Base-by-base conservation (phyloP, 2,113 vertebrate species). In the Nothocercus julius region DNA sequence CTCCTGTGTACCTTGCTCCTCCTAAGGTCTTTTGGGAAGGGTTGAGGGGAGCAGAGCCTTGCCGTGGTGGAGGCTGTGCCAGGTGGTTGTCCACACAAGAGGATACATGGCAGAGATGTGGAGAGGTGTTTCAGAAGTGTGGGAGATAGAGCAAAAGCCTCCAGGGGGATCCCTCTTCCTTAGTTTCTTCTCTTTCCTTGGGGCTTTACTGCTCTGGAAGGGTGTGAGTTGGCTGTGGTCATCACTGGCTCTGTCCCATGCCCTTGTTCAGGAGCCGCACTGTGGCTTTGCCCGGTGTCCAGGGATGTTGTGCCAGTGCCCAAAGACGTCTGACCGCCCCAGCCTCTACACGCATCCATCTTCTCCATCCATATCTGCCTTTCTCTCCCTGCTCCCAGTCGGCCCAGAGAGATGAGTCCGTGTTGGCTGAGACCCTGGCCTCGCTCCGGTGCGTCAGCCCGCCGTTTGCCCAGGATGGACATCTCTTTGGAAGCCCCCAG, bases 121-220 rank as follows among this genome's bases (percentile, higher is more conserved):
- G 28, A 67, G n/a, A 44, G 54, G 18, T 7, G 1, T 82, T 90
- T 74, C 24, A 49, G 62, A 73, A 38, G 7, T 8, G 59, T 28
- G 28, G 67, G 64, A 38, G 32, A 4, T 61, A 63, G 21, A 4
- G 21, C 9, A 30, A 30, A 28, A 56, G 54, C 28, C 30, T 66
- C 30, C 1, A 2, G 7, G 11, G 14, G 45, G 34, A 32, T 62
- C 24, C 13, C 44, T 13, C 5, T 47, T 81, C 16, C 21, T 34
- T 53, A 42, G n/a, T 2, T 64, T 21, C 25, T 18, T 27, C 8
- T 49, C 53, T n/a, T 58, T 21, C 22, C 5, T 1, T 7, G 40
- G 18, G 62, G 62, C 32, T 17, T 3, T 0, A 3, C 13, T 45
- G 24, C 0, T 2, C 61, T 74, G 82, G n/a, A 11, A 74, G 10